Base-by-base conservation (phyloP, 2,888 invertebrate genomes). In the Zhuqinia jingwanae region DNA sequence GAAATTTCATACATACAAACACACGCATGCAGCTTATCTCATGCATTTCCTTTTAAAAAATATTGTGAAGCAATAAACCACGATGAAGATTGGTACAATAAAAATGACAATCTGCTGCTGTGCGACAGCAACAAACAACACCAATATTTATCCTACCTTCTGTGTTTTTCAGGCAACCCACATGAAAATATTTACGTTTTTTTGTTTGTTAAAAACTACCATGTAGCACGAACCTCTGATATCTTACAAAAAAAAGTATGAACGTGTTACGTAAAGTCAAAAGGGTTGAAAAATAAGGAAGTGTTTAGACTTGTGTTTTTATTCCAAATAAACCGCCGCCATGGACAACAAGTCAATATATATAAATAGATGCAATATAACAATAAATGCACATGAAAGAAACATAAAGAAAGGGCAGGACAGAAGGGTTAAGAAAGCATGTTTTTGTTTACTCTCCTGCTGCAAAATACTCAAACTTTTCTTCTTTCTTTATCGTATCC, bases 371-470 rank as follows among this genome's bases (percentile, higher is more conserved):
- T 53, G 81, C 82, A 75, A 83, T 83, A 83, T 83, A 83, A 75
- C 75, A 83, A 83, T 83, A 83, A 83, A 75, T 75, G 63, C 58
- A 13, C 22, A n/a, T n/a, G n/a, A n/a, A n/a, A n/a, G n/a, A n/a
- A n/a, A 45, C 68, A 45, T 22, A 45, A 60, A 63, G 56, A 63
- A 83, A 76, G 63, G 73, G 81, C 50, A 50, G 65, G 65, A 56
- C 30, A 82, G 47, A 82, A 53, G 76, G 82, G 63, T 76, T 63
- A 63, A 60, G n/a, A 17, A 13, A 63, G 13, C 1, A 27, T 63
- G 30, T 1, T 6, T 27, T n/a, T n/a, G n/a, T n/a, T n/a, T n/a
- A n/a, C n/a, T n/a, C n/a, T n/a, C n/a, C n/a, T n/a, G n/a, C n/a
- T n/a, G n/a, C n/a, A n/a, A n/a, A n/a, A n/a, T n/a, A n/a, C n/a